These are phyloP conservation scores for Gobio gobio DNA, from an alignment of 2,113 vertebrate genomes.

Conservation along the genomic window DNA sequence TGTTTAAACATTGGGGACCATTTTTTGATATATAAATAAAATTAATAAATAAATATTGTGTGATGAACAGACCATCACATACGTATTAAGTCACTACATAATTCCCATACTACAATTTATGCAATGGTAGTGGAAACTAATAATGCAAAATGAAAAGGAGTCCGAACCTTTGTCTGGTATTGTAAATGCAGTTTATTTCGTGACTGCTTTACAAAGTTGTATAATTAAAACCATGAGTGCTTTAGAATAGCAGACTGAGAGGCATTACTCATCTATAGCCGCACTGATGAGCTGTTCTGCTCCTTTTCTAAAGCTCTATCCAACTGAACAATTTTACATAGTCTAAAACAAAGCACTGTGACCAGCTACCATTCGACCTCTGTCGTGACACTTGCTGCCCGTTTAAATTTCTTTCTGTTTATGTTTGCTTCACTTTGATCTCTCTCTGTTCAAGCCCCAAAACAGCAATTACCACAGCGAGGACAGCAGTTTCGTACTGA, in stretches of 20 bases:
- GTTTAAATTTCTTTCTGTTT: conserved; percentile 24
- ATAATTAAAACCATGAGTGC: neutral
- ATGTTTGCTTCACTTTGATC: conserved; percentile 40
- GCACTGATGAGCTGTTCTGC: neutral
- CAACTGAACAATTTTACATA: neutral
- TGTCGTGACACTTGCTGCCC: neutral
- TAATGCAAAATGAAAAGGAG: neutral
- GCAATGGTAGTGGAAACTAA: neutral
- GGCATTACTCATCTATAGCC: conserved; percentile 18
- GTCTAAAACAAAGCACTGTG: neutral
- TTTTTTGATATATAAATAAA: too few species aligned
- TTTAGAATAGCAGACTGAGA: conserved; percentile 5
- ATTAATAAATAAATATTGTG: too few species aligned
- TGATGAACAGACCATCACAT: too few species aligned
- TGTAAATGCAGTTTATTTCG: neutral
- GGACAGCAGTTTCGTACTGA: conserved; percentile 24
- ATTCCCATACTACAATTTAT: neutral
- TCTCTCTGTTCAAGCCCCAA: conserved; percentile 1
- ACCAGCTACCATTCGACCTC: neutral
- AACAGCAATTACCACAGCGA: conserved; percentile 44
- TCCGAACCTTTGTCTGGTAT: neutral
- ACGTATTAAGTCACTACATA: too few species aligned
- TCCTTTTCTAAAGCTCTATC: neutral
- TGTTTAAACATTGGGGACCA: too few species aligned
- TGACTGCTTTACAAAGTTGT: neutral